These are phyloP conservation scores for Falco punctatus DNA, from an alignment of 2,113 vertebrate genomes.

Conservation along the genomic window DNA sequence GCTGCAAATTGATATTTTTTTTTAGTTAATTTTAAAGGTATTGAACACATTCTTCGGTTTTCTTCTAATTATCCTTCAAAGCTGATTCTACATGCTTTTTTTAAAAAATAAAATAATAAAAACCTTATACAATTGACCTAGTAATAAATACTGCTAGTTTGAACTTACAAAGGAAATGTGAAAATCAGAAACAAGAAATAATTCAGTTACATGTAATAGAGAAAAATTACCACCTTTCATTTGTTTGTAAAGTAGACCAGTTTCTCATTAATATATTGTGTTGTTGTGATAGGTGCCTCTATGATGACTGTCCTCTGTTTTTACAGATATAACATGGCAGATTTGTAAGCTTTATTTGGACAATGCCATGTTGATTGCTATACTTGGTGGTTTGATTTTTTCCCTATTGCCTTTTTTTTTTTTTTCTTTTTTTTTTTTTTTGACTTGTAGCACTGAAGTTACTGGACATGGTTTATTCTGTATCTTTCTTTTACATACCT, in stretches of 20 bases:
- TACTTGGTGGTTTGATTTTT: not conserved
- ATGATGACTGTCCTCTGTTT: not conserved
- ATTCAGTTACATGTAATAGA: not conserved
- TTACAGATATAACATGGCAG: not conserved
- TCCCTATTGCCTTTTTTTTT: not conserved
- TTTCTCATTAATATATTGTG: not conserved
- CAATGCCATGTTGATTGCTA: not conserved
- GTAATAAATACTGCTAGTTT: not conserved
- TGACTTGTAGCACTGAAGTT: not conserved
- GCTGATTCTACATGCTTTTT: not conserved
- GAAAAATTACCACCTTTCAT: not conserved
- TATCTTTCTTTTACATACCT: not conserved
- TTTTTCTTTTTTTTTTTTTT: no score
- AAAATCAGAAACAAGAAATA: not conserved
- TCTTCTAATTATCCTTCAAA: not conserved
- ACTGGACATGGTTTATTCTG: not conserved
- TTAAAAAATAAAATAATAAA: not conserved
- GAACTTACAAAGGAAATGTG: not conserved
- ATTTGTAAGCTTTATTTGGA: not conserved
- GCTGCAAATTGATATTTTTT: not conserved
- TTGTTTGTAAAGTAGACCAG: not conserved
- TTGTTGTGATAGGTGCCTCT: not conserved
- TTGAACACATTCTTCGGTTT: not conserved
- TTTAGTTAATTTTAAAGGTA: not conserved
- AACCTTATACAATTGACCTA: not conserved